These are phyloP conservation scores for Micrastur ruficollis DNA, from an alignment of 2,797 vertebrate species.

Conservation along the genomic window DNA sequence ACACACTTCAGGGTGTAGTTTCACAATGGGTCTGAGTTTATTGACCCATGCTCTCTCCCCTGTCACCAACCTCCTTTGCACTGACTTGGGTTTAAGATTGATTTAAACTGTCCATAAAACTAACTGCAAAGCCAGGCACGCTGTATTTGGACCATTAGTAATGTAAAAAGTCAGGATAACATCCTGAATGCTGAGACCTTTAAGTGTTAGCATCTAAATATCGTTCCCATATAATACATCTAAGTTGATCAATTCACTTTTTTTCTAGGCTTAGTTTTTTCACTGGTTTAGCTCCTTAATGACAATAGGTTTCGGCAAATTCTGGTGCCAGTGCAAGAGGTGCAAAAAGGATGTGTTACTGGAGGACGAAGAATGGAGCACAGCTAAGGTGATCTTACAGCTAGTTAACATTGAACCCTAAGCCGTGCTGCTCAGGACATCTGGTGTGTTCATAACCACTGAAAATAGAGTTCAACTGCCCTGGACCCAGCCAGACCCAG, in stretches of 20 bases:
- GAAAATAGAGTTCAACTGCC: background rate
- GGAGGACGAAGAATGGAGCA: rapidly evolving
- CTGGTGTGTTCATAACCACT: background rate
- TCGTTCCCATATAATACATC: background rate
- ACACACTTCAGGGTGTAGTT: background rate
- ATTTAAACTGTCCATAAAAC: background rate
- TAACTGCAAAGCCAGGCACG: background rate
- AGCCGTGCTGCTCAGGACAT: background rate
- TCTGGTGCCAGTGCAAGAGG: background rate
- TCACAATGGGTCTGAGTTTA: background rate
- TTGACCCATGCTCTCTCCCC: background rate
- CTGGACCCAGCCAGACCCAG: background rate
- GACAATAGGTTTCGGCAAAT: background rate
- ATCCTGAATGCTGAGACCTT: background rate
- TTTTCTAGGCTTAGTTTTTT: background rate
- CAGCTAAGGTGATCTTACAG: background rate
- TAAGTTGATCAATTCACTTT: background rate
- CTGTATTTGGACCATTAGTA: background rate
- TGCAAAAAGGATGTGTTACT: background rate
- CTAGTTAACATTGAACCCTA: background rate
- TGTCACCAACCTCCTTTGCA: background rate
- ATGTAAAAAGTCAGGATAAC: background rate
- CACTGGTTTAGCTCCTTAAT: background rate
- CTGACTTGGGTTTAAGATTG: background rate
- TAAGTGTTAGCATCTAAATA: background rate